A percentile compares a stretch with the other conserved stretches of the same genome.
These are phyloP conservation scores for Rhineura floridana DNA, from an alignment of 2,113 vertebrate species.

Conservation along the genomic window DNA sequence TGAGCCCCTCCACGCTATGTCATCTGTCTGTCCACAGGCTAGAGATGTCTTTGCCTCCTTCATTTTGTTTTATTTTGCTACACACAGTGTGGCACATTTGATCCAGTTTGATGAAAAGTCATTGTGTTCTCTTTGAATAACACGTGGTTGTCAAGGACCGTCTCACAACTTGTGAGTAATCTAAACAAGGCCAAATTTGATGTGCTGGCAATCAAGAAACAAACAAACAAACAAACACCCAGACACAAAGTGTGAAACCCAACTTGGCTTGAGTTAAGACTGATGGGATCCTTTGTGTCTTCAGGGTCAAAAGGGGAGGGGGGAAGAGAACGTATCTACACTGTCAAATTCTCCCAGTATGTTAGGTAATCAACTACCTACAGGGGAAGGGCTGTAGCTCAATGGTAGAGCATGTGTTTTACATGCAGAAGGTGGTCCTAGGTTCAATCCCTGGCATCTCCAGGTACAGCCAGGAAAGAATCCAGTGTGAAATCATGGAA, in stretches of 20 bases:
- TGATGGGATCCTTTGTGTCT: neutral
- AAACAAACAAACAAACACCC: neutral
- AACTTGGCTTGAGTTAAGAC: neutral
- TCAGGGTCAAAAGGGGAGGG: neutral
- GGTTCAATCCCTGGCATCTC: too few relatives aligned
- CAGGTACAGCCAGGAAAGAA: too few relatives aligned
- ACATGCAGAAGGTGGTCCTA: too few relatives aligned
- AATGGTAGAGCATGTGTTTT: too few relatives aligned
- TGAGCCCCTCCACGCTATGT: neutral
- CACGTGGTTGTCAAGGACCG: conserved; percentile 2
- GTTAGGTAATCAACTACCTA: neutral
- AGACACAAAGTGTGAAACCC: neutral
- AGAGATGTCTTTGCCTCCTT: neutral
- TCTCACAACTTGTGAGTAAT: neutral
- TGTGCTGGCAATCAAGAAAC: neutral
- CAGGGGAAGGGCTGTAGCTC: too few relatives aligned
- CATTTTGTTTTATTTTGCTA: neutral
- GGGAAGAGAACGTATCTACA: neutral
- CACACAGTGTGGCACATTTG: neutral
- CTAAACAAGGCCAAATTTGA: neutral
- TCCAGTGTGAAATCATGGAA: too few relatives aligned
- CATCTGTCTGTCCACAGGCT: conserved; percentile 32
- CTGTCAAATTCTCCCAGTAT: neutral
- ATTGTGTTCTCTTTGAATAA: conserved; percentile 12
- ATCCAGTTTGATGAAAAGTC: neutral